Conservation (phyloP, 2,797 vertebrate species). For the Tympanoctomys barrerae region DNA sequence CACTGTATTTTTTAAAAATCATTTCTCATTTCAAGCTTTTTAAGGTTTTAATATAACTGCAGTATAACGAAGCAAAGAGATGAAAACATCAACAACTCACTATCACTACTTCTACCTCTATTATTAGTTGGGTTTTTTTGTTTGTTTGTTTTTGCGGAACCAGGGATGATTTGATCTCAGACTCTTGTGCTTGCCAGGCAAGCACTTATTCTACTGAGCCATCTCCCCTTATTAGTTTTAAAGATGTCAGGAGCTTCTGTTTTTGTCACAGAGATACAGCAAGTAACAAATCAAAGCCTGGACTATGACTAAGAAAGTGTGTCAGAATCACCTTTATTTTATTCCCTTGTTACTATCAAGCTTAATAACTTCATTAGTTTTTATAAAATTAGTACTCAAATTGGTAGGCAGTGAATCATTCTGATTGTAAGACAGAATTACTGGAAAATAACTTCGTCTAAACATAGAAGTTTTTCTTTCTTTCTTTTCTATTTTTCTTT, state of each 20-base stretch:
- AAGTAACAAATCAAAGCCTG: not conserved
- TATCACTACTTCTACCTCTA: not conserved
- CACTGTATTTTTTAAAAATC: not conserved
- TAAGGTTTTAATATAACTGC: conserved; percentile 28
- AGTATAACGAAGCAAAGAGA: not conserved
- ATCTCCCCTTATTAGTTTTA: not conserved
- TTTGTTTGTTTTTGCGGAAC: too few relatives aligned
- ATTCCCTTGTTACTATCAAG: not conserved
- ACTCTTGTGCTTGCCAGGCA: too few relatives aligned
- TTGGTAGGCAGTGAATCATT: not conserved
- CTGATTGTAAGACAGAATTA: not conserved
- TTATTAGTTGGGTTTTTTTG: not conserved
- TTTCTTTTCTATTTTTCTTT: too few relatives aligned
- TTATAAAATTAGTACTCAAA: not conserved
- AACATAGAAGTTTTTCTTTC: not conserved
- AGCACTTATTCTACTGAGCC: too few relatives aligned
- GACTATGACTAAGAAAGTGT: not conserved
- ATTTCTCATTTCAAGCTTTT: not conserved
- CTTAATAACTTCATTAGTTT: not conserved
- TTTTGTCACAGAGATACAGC: not conserved
- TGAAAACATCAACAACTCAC: conserved; percentile 7
- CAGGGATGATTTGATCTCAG: too few relatives aligned
- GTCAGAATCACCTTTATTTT: not conserved
- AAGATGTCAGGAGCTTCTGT: not conserved
- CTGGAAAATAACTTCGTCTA: not conserved